These are phyloP conservation scores for Euproctis similis DNA, from an alignment of 2,888 invertebrate species.

Conservation along the genomic window DNA sequence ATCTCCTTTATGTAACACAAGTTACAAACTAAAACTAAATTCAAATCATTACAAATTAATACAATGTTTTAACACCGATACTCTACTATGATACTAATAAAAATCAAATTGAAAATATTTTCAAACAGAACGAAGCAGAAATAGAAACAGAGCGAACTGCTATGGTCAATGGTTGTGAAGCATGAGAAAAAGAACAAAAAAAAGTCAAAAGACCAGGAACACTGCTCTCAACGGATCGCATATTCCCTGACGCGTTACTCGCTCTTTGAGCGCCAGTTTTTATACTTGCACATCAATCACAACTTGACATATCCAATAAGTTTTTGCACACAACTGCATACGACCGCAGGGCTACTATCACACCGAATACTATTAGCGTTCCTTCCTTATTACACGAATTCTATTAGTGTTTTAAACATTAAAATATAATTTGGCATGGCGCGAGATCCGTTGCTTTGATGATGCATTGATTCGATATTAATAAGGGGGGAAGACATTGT, in stretches of 20 bases:
- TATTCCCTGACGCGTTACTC: slow-evolving; percentile 56
- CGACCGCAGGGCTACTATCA: slow-evolving; percentile 43
- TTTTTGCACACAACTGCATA: slow-evolving; percentile 56
- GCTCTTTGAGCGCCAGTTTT: slow-evolving; percentile 62
- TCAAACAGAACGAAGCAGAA: no score
- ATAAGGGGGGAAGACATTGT: slow-evolving; percentile 45
- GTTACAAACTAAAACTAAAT: no score
- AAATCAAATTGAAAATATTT: no score
- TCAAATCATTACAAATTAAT: no score
- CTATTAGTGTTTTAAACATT: slow-evolving; percentile 71
- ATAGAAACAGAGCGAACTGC: no score
- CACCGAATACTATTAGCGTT: slow-evolving; percentile 62
- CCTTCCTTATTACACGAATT: slow-evolving; percentile 70
- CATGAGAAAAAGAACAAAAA: slow-evolving; percentile 1
- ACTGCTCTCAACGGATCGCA: slow-evolving; percentile 14
- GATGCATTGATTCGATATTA: slow-evolving; percentile 73
- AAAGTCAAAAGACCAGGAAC: slow-evolving; percentile 16
- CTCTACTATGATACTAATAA: no score
- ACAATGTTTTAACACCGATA: no score
- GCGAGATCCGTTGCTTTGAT: slow-evolving; percentile 60
- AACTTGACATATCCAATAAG: slow-evolving; percentile 73
- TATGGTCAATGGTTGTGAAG: slow-evolving; percentile 54
- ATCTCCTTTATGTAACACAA: no score
- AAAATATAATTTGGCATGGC: slow-evolving; percentile 66
- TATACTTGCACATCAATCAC: slow-evolving; percentile 62